Percentiles rank a stretch among this genome's conserved stretches.
Evolutionary conservation across 2,888 invertebrate genomes (phyloP).

Genomic region (Plagodis dolabraria): DNA sequence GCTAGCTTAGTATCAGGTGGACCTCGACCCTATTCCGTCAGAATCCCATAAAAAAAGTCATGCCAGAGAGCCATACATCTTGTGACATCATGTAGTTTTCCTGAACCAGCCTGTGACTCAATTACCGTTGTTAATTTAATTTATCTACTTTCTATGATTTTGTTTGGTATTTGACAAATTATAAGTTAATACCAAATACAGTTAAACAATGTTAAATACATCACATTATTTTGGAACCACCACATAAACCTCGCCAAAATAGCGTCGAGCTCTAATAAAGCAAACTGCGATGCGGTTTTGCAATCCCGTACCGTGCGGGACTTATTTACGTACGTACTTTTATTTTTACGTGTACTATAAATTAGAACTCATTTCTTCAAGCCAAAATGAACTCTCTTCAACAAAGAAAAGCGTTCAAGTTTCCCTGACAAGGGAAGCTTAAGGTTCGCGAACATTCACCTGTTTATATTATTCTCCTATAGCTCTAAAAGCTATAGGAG

Average conservation of each 20-base stretch:
- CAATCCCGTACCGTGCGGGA: conserved; percentile 25
- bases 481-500: conserved; percentile 23
- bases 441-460: conserved; percentile 17
- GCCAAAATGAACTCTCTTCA: conserved; percentile 9
- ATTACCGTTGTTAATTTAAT: too few relatives aligned
- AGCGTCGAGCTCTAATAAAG: conserved; percentile 23
- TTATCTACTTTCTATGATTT: too few relatives aligned
- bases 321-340: conserved; percentile 30
- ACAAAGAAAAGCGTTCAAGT: neutral
- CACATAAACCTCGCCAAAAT: conserved; percentile 21
- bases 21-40: too few relatives aligned
- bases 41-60: too few relatives aligned
- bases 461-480: conserved; percentile 25
- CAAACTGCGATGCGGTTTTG: conserved; percentile 30
- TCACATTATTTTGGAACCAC: conserved; percentile 9
- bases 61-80: too few relatives aligned
- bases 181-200: too few relatives aligned
- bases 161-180: too few relatives aligned
- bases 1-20: too few relatives aligned
- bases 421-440: neutral
- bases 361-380: conserved; percentile 16
- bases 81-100: too few relatives aligned
- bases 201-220: neutral
- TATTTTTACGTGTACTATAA: conserved; percentile 32
- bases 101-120: too few relatives aligned